A percentile compares a stretch with the other conserved stretches of the same genome.
Evolutionary conservation across 1,140 invertebrate genomes (phyloP).

Genomic region (Mactra quadrangularis): DNA sequence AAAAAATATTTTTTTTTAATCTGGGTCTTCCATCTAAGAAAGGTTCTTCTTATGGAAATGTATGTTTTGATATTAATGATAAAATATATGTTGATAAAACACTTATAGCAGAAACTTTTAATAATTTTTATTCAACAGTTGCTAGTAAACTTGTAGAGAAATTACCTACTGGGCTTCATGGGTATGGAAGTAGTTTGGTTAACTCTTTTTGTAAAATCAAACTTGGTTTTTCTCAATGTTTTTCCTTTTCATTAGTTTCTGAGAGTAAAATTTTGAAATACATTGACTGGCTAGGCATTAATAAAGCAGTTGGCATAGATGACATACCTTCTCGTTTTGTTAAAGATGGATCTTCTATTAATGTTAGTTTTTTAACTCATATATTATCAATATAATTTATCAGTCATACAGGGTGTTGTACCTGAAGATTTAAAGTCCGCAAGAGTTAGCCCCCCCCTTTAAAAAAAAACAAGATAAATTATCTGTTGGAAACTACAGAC

Average conservation of each 20-base stretch:
- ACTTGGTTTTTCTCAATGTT: not conserved
- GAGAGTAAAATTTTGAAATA: slow-evolving; percentile 10
- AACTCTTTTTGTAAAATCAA: not conserved
- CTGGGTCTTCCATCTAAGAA: slow-evolving; percentile 38
- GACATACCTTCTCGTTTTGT: slow-evolving; percentile 12
- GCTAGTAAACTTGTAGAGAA: slow-evolving; percentile 42
- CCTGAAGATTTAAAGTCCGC: slow-evolving; percentile 34
- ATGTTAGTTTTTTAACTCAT: not conserved
- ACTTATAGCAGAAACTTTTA: slow-evolving; percentile 18
- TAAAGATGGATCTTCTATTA: not conserved
- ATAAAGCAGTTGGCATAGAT: slow-evolving; percentile 14
- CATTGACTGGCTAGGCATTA: not conserved
- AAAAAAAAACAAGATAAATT: slow-evolving; percentile 48
- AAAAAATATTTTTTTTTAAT: no score
- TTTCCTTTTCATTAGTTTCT: not conserved
- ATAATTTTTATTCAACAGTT: slow-evolving; percentile 13
- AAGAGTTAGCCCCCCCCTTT: slow-evolving; percentile 23
- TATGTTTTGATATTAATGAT: slow-evolving; percentile 25
- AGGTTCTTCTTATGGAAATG: slow-evolving; percentile 4
- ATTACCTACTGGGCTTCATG: not conserved
- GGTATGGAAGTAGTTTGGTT: not conserved
- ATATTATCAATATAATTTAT: no score
- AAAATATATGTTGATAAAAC: slow-evolving; percentile 20
- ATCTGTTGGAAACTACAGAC: slow-evolving; percentile 32
- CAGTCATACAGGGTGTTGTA: not conserved